Evolutionary conservation across 2,888 invertebrate genomes (phyloP).

Genomic region (Brenthis ino): DNA sequence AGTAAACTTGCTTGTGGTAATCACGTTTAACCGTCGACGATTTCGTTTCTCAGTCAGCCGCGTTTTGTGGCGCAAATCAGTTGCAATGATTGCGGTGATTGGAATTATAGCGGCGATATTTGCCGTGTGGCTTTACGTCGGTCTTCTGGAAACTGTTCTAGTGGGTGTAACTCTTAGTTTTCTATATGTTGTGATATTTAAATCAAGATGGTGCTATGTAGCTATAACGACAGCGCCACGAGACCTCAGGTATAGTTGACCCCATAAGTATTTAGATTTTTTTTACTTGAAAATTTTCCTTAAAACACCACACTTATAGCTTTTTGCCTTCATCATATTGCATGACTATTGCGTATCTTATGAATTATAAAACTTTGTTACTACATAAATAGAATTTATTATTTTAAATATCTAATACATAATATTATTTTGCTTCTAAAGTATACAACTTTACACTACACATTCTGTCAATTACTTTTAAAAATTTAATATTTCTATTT

Average conservation of each 20-base stretch:
- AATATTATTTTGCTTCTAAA: too few relatives aligned
- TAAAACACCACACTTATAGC: background rate
- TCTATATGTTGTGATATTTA: slow-evolving; percentile 85
- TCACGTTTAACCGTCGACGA: slow-evolving; percentile 42
- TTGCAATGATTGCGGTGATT: slow-evolving; percentile 67
- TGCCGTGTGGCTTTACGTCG: slow-evolving; percentile 78
- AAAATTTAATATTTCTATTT: too few relatives aligned
- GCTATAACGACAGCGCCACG: slow-evolving; percentile 88
- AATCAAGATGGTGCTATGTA: slow-evolving; percentile 90
- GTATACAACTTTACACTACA: too few relatives aligned
- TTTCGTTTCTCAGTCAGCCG: slow-evolving; percentile 62
- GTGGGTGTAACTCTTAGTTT: slow-evolving; percentile 82
- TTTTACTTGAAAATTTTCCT: too few relatives aligned
- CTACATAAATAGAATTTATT: too few relatives aligned
- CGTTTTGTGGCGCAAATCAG: slow-evolving; percentile 74
- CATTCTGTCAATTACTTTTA: too few relatives aligned
- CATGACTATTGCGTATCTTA: background rate
- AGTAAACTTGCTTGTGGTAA: slow-evolving; percentile 40
- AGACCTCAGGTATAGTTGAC: slow-evolving; percentile 84
- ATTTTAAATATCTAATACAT: too few relatives aligned
- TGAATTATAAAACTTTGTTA: too few relatives aligned
- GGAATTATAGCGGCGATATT: slow-evolving; percentile 69
- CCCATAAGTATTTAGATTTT: background rate
- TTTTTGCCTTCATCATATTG: background rate
- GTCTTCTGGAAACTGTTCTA: slow-evolving; percentile 84